phyloP scores from a whole-genome alignment of 2,113 vertebrate species.

The Dipodomys ordii region DNA sequence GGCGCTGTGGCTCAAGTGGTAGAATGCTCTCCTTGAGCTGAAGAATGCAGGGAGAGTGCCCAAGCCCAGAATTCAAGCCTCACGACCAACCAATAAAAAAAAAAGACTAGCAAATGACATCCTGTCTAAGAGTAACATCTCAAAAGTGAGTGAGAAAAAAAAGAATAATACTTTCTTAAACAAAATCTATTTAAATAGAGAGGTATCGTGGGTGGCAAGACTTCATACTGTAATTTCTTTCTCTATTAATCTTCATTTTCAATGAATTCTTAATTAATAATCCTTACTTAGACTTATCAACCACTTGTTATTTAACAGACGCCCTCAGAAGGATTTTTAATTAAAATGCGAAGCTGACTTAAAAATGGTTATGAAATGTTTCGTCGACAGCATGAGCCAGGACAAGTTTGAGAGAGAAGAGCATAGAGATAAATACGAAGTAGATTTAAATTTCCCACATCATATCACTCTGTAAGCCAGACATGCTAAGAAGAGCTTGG shows the following conservation, averaged over 20 bases:
- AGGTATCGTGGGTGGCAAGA: not conserved
- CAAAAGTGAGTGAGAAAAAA: not conserved
- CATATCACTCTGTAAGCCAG: too few species aligned
- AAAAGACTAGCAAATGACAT: not conserved
- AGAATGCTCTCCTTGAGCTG: too few species aligned
- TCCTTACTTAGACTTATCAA: not conserved
- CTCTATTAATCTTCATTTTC: not conserved
- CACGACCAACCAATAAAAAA: too few species aligned
- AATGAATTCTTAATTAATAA: not conserved
- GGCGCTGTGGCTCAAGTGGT: too few species aligned
- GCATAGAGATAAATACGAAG: not conserved
- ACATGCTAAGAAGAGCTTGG: too few species aligned
- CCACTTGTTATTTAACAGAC: not conserved
- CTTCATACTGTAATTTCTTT: not conserved
- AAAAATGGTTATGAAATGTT: not conserved
- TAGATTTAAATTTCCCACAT: too few species aligned
- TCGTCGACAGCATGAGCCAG: not conserved
- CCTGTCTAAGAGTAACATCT: not conserved
- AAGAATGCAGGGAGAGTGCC: too few species aligned
- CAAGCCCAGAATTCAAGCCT: too few species aligned
- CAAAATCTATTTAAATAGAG: not conserved
- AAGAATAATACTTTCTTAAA: not conserved
- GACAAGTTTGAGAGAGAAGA: not conserved
- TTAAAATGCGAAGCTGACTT: conserved; percentile 23
- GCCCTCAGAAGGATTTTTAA: conserved; percentile 13